Evolutionary conservation across 2,888 invertebrate genomes (phyloP), one percentile per base, ranked within the genome.

Genomic region (Lottia scabra): DNA sequence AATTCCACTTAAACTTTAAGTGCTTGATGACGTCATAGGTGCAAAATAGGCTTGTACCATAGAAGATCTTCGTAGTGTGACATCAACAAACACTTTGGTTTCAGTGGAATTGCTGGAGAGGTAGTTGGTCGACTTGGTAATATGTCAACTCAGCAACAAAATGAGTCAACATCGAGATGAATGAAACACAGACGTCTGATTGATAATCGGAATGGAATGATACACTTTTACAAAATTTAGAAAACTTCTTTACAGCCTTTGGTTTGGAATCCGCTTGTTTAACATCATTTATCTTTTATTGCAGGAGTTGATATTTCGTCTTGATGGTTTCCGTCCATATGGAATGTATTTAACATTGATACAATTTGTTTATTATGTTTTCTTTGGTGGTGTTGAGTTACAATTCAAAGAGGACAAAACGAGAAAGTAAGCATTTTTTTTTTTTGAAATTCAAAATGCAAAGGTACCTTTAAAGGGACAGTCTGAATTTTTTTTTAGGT

Each of bases 291-390:
- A 27, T 15, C 48, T 63, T 65, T 64, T 67, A 68, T 70, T 78
- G 27, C 82, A 93, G 92, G 98, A 98, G 90, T 90, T 97, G 64
- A 95, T 98, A 87, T 98, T 98, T 89, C 94, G 95, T 0, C 92
- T 95, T n/a, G 94, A 95, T 27, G 96, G 96, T 63, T 95, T 97
- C 82, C 94, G 95, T 84, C 94, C 95, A 0, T 95, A 94, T 85
- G 97, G 97, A 65, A 94, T 97, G 94, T 97, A 95, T 88, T 92
- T 98, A 76, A 98, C 98, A 1, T 91, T 98, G 72, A 92, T 97
- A 19, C 98, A 98, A 90, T 98, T 98, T 91, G 92, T 93, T 23
- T 95, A 94, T 84, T 98, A 98, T 85, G 93, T 94, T 74, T 78
- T 93, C 38, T 95, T 98, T 88, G 96, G 96, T 72, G 92, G 94